Evolutionary conservation across 2,888 invertebrate genomes (phyloP), one percentile per base, ranked within the genome.

Genomic region (Lasioglossum marginatum): DNA sequence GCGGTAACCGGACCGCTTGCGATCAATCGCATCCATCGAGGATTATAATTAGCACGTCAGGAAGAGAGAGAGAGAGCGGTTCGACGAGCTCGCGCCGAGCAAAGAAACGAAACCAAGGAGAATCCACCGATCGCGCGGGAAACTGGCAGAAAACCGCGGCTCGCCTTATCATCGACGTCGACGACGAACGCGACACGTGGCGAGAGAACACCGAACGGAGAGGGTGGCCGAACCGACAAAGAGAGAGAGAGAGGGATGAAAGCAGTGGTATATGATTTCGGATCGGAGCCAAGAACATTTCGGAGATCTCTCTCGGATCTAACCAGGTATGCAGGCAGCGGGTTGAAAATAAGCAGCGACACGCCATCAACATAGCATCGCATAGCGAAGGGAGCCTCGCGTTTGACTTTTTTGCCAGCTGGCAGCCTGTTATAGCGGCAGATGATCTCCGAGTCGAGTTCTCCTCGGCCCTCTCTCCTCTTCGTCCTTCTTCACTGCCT

Each of bases 371-470:
- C 94, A 93, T 94, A 94, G 93, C 93, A 93, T 93, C 93, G 93
- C 93, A 93, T 93, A 93, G 92, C 91, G 90, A 92, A 92, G 92
- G 90, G 92, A 91, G 91, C 87, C 90, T 94, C 92, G 93, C 93
- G 88, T 94, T 94, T 94, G 92, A 94, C 94, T 94, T 94, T 95
- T 95, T 95, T 95, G 94, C 94, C 94, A 94, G 93, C 94, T 94
- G 94, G 94, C 94, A 94, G 94, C 92, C 93, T 94, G 93, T 93
- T 94, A 94, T 94, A 94, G 93, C 93, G 92, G 93, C 93, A 93
- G 94, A 95, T 94, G 93, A 94, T 94, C 94, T 93, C 91, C 93
- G 93, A 92, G 92, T 88, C 89, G 88, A 88, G 91, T 90, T 91
- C 91, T 88, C 87, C 85, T 83, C 88, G 86, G 74, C 85, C 75